Evolutionary conservation across 2,888 invertebrate genomes (phyloP), one percentile per base, ranked within the genome.

Genomic region (Drosophila sordidula): DNA sequence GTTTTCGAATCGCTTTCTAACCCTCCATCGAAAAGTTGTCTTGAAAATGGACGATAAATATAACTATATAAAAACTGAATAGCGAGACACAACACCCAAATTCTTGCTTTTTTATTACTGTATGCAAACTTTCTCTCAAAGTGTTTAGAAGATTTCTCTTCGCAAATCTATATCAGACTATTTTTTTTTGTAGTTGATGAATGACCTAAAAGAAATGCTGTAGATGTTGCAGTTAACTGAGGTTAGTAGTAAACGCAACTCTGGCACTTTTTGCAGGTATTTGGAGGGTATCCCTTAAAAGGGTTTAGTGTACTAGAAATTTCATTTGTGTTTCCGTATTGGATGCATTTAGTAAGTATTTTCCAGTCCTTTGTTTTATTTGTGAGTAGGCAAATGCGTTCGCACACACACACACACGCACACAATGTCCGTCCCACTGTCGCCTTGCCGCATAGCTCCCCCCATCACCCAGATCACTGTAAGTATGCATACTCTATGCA

Each of bases 271-370:
- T 29, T 29, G 2, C 3, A 34, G 22, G 3, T n/a, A 16, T 16
- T 29, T 29, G 2, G 3, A 34, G 22, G 3, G 52, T 9, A 58
- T 54, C 32, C 41, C 0, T 14, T 5, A 0, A 22, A 34, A 25
- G 16, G 0, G 16, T n/a, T 26, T 26, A 8, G 34, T 5, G n/a
- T 6, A 9, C 4, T 3, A 0, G 2, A 29, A 11, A 5, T n/a
- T 14, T 44, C 47, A 39, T 56, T 47, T 46, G n/a, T 52, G 12
- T 34, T 52, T 55, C 57, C 47, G 45, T 50, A 61, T 75, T 65
- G 74, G 63, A 67, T 67, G 64, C 78, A 65, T 78, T 78, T 67
- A 75, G 87, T 70, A 42, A 73, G 68, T 68, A 82, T 68, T 78
- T 77, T 66, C 55, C 41, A 61, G 78, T 68, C 42, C 52, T 70